phyloP scores from a whole-genome alignment of 1,140 invertebrate species.

The Pseudomyrmex concolor region DNA sequence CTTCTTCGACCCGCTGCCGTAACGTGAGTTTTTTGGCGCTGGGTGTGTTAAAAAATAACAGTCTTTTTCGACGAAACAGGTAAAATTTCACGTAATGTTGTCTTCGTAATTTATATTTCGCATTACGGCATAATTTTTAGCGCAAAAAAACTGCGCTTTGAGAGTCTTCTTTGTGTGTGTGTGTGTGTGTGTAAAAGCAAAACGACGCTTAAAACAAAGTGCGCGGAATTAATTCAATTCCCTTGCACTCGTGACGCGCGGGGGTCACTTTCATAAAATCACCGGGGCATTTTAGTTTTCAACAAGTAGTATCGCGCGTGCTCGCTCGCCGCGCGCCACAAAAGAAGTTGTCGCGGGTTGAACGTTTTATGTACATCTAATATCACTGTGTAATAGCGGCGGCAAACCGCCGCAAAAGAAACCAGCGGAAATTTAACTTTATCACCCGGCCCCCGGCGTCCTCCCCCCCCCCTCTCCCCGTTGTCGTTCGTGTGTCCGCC shows the following conservation, averaged over 20 bases:
- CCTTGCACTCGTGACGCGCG: background rate
- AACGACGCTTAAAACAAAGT: background rate
- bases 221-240: background rate
- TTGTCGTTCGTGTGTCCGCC: background rate
- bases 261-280: conserved; percentile 28
- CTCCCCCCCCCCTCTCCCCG: background rate
- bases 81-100: background rate
- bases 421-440: conserved; percentile 55
- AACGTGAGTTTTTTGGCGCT: too few species aligned
- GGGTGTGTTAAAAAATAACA: too few species aligned
- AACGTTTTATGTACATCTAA: conserved; percentile 52
- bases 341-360: conserved; percentile 20
- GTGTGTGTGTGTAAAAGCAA: background rate
- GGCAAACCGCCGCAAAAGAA: conserved; percentile 45
- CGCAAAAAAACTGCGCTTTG: background rate
- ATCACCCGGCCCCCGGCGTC: background rate
- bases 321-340: background rate
- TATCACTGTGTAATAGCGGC: conserved; percentile 46
- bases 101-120: too few species aligned
- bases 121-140: too few species aligned
- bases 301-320: background rate
- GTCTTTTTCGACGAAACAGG: too few species aligned
- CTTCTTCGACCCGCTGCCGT: too few species aligned
- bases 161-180: too few species aligned
- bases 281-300: conserved; percentile 12